Evolutionary conservation across 2,888 invertebrate species (phyloP), one percentile per base, ranked within the genome.

Genomic region (Aplocera efformata): DNA sequence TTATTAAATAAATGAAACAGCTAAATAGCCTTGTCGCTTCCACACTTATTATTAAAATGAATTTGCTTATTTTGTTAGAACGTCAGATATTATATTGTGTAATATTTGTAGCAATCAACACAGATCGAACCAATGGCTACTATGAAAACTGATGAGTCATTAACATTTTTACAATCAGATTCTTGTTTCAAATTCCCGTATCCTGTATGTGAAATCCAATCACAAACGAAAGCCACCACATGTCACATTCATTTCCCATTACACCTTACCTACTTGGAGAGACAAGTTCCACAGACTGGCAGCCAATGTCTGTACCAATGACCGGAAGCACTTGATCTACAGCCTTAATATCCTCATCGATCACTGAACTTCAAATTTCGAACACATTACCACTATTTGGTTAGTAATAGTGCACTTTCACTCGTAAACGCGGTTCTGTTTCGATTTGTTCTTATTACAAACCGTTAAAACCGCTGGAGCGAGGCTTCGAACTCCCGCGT

Each of bases 401-500:
- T 42, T 42, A 42, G 44, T 56, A 64, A 65, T 56, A 60, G 62
- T 58, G 58, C 77, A 82, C 83, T 83, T 81, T 82, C 81, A 83
- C 82, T 82, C 48, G 56, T 47, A 41, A 58, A 63, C 68, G 63
- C 68, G 72, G 76, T 74, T 73, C 77, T 78, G 63, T 70, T 50
- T 76, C 77, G 79, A 69, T 72, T 75, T 71, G 55, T 48, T 47
- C 44, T 48, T 38, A 27, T 48, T 50, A 25, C 57, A 58, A 73
- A 76, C 62, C 75, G 74, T 70, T 69, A 77, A 68, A 75, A 70
- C 72, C 61, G 64, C 61, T 63, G 51, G 53, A 50, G 57, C 45
- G 32, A 30, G 30, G 13, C 32, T 39, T 33, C 25, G 28, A 29
- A 20, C 36, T 35, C 44, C 3, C 40, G 30, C 30, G 40, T 40